Base-by-base conservation (phyloP, 2,797 vertebrate species). In the Euphonia xanthogaster region DNA sequence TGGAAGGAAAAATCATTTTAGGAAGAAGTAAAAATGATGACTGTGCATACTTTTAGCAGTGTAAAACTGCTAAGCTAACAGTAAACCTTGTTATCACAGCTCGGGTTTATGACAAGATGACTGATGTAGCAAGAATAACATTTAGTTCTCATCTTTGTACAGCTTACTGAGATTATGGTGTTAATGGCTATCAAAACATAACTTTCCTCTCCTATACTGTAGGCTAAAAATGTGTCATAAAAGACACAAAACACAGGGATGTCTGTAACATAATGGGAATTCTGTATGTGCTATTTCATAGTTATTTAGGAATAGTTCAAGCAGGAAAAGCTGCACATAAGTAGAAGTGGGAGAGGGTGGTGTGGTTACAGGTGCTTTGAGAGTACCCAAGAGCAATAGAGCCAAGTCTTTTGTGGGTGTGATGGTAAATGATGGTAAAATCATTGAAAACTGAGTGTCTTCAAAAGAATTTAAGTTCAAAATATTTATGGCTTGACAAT, bases 1-100 rank as follows among this genome's bases (percentile, higher is more conserved):
- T 45, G 66, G 73, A 93, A 90, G 86, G 65, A 70, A 78, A 93
- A 96, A 35, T 28, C 39, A 23, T 65, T 91, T 68, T 53, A 87
- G 53, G 45, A 80, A 77, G 78, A 74, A 83, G 57, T 45, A 71
- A 85, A 92, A 93, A 82, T 79, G 20, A 93, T 71, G 53, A 94
- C 25, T 40, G 30, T 88, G 87, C 50, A 54, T 76, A 39, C 14
- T 83, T 25, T 89, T 66, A 72, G 40, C 57, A 79, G 67, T 39
- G 73, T 77, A 87, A 91, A 86, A 71, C 58, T 84, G 54, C 58
- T 86, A 92, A 86, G 40, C 18, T 66, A 73, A 81, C 44, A 79
- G 58, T 70, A 94, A 88, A 95, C 84, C 28, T 78, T 79, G 18
- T 93, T 96, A 88, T 90, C 55, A 76, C 15, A 70, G 48, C 33